These are phyloP conservation scores for Limanda limanda DNA, from an alignment of 2,113 vertebrate species.

Conservation along the genomic window DNA sequence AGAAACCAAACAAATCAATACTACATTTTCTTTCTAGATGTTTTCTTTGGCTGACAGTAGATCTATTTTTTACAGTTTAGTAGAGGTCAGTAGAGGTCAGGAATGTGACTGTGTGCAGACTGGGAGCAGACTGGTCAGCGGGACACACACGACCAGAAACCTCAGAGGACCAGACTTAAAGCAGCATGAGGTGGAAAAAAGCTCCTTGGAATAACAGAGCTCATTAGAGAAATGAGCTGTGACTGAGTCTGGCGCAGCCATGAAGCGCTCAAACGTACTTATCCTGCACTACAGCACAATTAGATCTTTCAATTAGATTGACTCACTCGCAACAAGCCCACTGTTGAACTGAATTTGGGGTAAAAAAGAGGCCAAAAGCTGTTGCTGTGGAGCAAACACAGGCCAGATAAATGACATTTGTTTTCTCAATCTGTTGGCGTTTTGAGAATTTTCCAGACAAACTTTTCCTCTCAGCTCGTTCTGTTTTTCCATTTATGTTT, in stretches of 20 bases:
- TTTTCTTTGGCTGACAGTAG: no score
- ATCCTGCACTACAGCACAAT: slow-evolving; percentile 53
- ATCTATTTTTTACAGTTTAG: no score
- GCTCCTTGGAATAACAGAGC: slow-evolving; percentile 49
- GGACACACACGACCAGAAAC: slow-evolving; percentile 48
- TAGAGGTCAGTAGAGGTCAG: neutral
- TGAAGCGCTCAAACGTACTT: slow-evolving; percentile 44
- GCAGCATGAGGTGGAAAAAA: slow-evolving; percentile 71
- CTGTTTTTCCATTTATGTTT: neutral
- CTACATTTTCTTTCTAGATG: no score
- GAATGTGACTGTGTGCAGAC: slow-evolving; percentile 36
- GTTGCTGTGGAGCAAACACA: neutral
- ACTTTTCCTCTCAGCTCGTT: neutral
- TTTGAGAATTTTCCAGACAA: neutral
- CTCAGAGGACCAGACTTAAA: slow-evolving; percentile 48
- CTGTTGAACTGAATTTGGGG: slow-evolving; percentile 22
- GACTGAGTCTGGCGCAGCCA: slow-evolving; percentile 42
- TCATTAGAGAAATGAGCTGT: slow-evolving; percentile 76
- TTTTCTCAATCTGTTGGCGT: neutral
- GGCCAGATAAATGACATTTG: slow-evolving; percentile 41
- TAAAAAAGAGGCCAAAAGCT: slow-evolving; percentile 29
- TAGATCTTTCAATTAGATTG: slow-evolving; percentile 47
- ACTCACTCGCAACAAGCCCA: slow-evolving; percentile 30
- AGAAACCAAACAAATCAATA: neutral
- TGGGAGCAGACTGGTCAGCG: slow-evolving; percentile 38